These are phyloP conservation scores for Cataglyphis albicans DNA, from an alignment of 2,888 invertebrate species.

Conservation along the genomic window DNA sequence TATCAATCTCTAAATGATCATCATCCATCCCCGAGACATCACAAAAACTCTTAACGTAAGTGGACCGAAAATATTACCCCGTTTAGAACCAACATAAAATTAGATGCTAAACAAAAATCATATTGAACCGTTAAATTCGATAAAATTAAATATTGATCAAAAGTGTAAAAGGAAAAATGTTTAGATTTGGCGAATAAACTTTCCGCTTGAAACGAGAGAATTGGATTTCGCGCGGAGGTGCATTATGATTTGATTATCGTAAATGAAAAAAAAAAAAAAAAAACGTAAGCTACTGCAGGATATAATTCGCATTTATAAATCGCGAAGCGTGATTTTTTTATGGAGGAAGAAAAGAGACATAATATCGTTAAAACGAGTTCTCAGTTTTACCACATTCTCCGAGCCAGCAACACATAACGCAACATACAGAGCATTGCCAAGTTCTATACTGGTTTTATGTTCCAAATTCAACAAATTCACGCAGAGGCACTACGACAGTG, in stretches of 20 bases:
- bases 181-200: constrained; percentile 21
- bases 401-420: constrained; percentile 29
- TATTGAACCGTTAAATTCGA: constrained; percentile 34
- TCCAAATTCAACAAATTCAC: constrained; percentile 68
- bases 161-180: constrained; percentile 8
- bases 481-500: constrained; percentile 54
- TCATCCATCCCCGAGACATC: constrained; percentile 64
- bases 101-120: constrained; percentile 41
- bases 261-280: not conserved
- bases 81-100: constrained; percentile 60
- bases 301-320: not conserved
- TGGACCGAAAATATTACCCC: constrained; percentile 58
- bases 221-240: constrained; percentile 55
- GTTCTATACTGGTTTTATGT: constrained; percentile 72
- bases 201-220: constrained; percentile 39
- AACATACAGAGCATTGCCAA: constrained; percentile 46
- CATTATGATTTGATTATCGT: constrained; percentile 35
- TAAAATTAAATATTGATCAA: constrained; percentile 25
- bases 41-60: constrained; percentile 50
- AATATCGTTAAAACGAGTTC: constrained; percentile 63
- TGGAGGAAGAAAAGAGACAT: constrained; percentile 63
- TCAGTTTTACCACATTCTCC: constrained; percentile 58
- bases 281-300: too few species aligned
- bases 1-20: not conserved
- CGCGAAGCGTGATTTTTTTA: constrained; percentile 57